A percentile compares a stretch with the other conserved stretches of the same genome.
These are phyloP conservation scores for Oryzaephilus surinamensis DNA, from an alignment of 1,140 invertebrate genomes.

Conservation along the genomic window DNA sequence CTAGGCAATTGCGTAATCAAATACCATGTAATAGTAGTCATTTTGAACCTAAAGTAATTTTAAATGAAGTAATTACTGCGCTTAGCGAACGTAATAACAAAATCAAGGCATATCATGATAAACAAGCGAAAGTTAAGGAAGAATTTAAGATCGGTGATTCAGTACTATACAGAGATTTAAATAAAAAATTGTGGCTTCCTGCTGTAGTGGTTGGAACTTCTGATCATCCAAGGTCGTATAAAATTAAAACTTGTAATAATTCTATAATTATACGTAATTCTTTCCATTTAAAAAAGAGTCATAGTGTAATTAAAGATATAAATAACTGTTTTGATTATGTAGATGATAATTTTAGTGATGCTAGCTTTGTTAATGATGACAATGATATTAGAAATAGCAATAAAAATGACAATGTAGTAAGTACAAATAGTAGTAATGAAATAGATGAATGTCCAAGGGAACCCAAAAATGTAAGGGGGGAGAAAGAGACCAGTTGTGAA, in stretches of 20 bases:
- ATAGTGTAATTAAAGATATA: not conserved
- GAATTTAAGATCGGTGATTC: not conserved
- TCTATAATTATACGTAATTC: too few species aligned
- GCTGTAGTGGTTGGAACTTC: not conserved
- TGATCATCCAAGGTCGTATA: not conserved
- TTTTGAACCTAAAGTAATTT: not conserved
- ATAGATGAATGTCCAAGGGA: too few species aligned
- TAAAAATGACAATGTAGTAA: too few species aligned
- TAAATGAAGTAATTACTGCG: not conserved
- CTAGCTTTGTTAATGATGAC: too few species aligned
- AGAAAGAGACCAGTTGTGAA: too few species aligned
- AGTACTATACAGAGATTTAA: not conserved
- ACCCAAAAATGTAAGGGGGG: too few species aligned
- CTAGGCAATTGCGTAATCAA: too few species aligned
- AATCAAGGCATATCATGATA: conserved; percentile 3
- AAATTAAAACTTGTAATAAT: conserved; percentile 1
- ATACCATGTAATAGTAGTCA: not conserved
- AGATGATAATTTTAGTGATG: too few species aligned
- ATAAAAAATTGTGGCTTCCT: not conserved
- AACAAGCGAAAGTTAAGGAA: not conserved
- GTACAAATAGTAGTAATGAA: too few species aligned
- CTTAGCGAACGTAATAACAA: not conserved
- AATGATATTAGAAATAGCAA: too few species aligned
- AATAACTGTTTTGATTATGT: too few species aligned
- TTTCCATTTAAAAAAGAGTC: not conserved